These are phyloP conservation scores for Penaeus chinensis DNA, from an alignment of 1,140 invertebrate species.

Conservation along the genomic window DNA sequence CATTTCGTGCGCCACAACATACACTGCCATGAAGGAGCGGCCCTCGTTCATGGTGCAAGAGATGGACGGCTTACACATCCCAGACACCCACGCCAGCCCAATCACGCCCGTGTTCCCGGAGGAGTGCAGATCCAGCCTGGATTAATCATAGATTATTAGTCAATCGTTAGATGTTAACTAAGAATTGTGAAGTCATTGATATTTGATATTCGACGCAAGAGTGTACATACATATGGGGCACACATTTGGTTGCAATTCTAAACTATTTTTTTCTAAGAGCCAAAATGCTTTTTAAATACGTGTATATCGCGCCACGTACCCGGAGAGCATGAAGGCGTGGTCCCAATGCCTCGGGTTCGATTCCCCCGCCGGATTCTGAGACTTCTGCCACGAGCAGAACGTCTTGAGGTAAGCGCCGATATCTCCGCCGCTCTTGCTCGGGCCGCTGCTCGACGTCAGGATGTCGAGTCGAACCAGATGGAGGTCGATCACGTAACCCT, in stretches of 20 bases:
- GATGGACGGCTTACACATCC: slow-evolving; percentile 68
- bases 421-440: slow-evolving; percentile 66
- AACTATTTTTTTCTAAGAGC: too few species aligned
- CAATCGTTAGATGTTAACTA: too few species aligned
- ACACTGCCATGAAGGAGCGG: slow-evolving; percentile 68
- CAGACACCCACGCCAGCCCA: slow-evolving; percentile 71
- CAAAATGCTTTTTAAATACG: too few species aligned
- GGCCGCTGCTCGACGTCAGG: background rate
- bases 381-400: slow-evolving; percentile 76
- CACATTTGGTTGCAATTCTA: too few species aligned
- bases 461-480: slow-evolving; percentile 31
- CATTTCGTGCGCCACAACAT: slow-evolving; percentile 70
- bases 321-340: slow-evolving; percentile 75
- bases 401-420: slow-evolving; percentile 75
- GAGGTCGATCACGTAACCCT: slow-evolving; percentile 45
- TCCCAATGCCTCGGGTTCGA: slow-evolving; percentile 74
- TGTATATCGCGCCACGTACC: slow-evolving; percentile 65
- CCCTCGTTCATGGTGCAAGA: slow-evolving; percentile 70
- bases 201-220: too few species aligned
- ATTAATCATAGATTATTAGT: too few species aligned
- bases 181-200: too few species aligned
- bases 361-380: slow-evolving; percentile 72
- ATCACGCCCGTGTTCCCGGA: slow-evolving; percentile 71
- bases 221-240: too few species aligned
- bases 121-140: slow-evolving; percentile 78